Evolutionary conservation across 2,888 invertebrate genomes (phyloP), one percentile per base, ranked within the genome.

Genomic region (Apamea epomidion): DNA sequence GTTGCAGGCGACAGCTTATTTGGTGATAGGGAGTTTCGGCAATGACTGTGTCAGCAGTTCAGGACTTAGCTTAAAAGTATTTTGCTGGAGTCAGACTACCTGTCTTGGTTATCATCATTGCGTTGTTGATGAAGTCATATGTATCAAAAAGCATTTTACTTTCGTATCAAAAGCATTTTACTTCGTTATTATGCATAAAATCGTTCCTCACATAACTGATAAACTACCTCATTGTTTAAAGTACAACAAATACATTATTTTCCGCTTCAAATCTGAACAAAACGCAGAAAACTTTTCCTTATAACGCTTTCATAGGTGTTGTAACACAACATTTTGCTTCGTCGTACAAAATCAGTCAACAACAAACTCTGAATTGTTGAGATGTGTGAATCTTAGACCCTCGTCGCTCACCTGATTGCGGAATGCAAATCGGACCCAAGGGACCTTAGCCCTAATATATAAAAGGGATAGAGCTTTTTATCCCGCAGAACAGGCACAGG

Each of bases 401-500:
- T 93, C 91, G 92, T 93, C 92, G 92, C 90, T 93, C 92, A 94
- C 93, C 94, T 94, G 94, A 94, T 94, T 94, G 93, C 93, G 94
- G 93, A 93, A 94, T 92, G 92, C 92, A 92, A 93, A 94, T 93
- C 88, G 91, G 65, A 62, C 94, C 91, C 92, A 91, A 73, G 92
- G 92, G 93, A 94, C 85, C 91, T 83, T 92, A 89, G 85, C 88
- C 90, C 91, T 91, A 93, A 91, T 93, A 92, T 90, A 82, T 88
- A 87, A 89, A 87, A 86, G 82, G 87, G 91, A 94, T 94, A 93
- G 90, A 91, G 92, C 85, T 90, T 91, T 91, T 93, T 94, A 92
- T 94, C 87, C 91, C 82, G 65, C 87, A 90, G 88, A 90, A 85
- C 86, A 62, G 76, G 81, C 82, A 79, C 76, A 83, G 86, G 78